Evolutionary conservation across 2,797 vertebrate genomes (phyloP).

Genomic region (Lutjanus argentimaculatus): DNA sequence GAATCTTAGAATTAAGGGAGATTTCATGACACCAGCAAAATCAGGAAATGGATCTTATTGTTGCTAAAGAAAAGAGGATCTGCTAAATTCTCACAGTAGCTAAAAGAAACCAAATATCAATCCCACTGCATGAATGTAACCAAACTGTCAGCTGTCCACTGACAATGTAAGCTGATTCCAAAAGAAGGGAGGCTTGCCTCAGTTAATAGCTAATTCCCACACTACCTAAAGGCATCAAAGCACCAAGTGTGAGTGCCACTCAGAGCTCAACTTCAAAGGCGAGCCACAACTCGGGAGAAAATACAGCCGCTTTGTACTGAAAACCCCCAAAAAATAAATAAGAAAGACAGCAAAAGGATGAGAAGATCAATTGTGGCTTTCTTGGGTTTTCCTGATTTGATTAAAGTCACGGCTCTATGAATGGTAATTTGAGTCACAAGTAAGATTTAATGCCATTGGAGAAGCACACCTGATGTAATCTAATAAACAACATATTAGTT

Average conservation of each 20-base stretch:
- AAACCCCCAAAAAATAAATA: conserved; percentile 29
- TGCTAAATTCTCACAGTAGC: neutral
- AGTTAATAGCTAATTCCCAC: conserved; percentile 51
- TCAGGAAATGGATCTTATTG: neutral
- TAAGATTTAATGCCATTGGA: conserved; percentile 38
- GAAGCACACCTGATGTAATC: conserved; percentile 36
- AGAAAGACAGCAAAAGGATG: conserved; percentile 17
- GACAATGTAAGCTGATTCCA: conserved; percentile 57
- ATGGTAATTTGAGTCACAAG: conserved; percentile 39
- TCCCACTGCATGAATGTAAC: conserved; percentile 3
- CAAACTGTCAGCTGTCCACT: conserved; percentile 42
- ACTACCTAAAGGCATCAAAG: conserved; percentile 59
- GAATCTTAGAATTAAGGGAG: neutral
- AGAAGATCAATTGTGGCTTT: conserved; percentile 22
- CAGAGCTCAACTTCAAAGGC: conserved; percentile 58
- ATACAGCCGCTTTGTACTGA: conserved; percentile 32
- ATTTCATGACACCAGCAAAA: neutral
- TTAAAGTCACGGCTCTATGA: conserved; percentile 44
- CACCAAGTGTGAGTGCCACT: conserved; percentile 47
- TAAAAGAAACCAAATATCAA: conserved; percentile 31
- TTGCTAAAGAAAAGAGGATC: neutral
- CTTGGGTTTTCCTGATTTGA: conserved; percentile 56
- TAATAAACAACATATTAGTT: conserved; percentile 12
- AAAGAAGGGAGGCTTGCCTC: conserved; percentile 43
- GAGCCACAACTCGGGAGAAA: conserved; percentile 25